A percentile compares a stretch with the other conserved stretches of the same genome.
Conservation (phyloP, 1,140 invertebrate species). For the Helicorthomorpha holstii region DNA sequence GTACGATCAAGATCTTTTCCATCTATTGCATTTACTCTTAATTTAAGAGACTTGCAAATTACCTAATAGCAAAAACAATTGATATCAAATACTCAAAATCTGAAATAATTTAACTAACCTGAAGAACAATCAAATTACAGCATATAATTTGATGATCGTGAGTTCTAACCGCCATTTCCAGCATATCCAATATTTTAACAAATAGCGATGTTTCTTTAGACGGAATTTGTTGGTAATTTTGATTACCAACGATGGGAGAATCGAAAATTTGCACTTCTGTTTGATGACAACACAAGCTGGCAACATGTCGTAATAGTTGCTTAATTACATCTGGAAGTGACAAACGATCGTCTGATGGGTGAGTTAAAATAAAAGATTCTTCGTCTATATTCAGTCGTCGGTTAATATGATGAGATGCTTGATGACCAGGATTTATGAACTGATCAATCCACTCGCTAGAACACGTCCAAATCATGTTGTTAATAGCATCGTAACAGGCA, state of each 20-base stretch:
- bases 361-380: neutral
- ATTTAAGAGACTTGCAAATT: too few species aligned
- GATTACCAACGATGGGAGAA: slow-evolving; percentile 15
- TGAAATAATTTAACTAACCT: neutral
- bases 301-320: slow-evolving; percentile 21
- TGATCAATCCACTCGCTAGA: slow-evolving; percentile 25
- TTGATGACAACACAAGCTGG: slow-evolving; percentile 23
- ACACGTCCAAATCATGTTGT: slow-evolving; percentile 25
- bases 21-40: too few species aligned
- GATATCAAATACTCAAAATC: too few species aligned
- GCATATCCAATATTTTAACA: slow-evolving; percentile 19
- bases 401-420: slow-evolving; percentile 21
- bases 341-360: slow-evolving; percentile 8
- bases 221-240: neutral
- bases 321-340: slow-evolving; percentile 14
- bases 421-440: slow-evolving; percentile 25
- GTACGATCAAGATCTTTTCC: too few species aligned
- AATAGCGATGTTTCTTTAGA: slow-evolving; percentile 18
- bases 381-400: slow-evolving; percentile 14
- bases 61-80: too few species aligned
- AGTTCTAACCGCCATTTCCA: slow-evolving; percentile 17
- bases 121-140: slow-evolving; percentile 21
- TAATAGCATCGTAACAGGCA: slow-evolving; percentile 23
- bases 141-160: slow-evolving; percentile 17
- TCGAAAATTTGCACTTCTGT: slow-evolving; percentile 18